Evolutionary conservation across 2,888 invertebrate species (phyloP).

Genomic region (Rosalia funebris): DNA sequence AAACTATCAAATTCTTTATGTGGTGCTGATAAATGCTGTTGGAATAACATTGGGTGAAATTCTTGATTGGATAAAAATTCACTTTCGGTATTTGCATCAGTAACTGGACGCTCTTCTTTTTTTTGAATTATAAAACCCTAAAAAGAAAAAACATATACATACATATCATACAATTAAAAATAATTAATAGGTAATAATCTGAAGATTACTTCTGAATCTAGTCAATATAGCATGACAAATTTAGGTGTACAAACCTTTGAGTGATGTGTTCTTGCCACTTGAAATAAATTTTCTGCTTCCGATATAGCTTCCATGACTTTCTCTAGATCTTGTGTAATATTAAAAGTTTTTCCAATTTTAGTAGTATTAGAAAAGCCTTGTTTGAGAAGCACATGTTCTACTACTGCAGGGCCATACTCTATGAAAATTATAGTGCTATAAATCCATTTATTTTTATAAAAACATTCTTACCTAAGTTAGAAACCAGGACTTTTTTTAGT

Average conservation of each 20-base stretch:
- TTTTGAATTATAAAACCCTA: conserved; percentile 89
- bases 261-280: conserved; percentile 66
- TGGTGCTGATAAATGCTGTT: conserved; percentile 74
- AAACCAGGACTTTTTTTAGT: conserved; percentile 84
- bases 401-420: conserved; percentile 91
- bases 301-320: conserved; percentile 73
- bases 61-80: conserved; percentile 85
- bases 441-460: neutral
- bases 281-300: conserved; percentile 75
- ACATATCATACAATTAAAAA: conserved; percentile 13
- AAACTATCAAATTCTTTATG: conserved; percentile 78
- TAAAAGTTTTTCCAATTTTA: conserved; percentile 75
- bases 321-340: conserved; percentile 70
- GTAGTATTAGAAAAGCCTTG: conserved; percentile 73
- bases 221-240: neutral
- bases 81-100: conserved; percentile 66
- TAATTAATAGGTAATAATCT: neutral
- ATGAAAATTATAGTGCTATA: conserved; percentile 21
- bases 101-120: conserved; percentile 74
- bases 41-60: conserved; percentile 90
- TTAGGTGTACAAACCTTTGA: conserved; percentile 66
- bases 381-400: conserved; percentile 87
- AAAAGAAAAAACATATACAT: conserved; percentile 31
- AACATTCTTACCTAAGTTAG: conserved; percentile 72
- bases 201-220: neutral